These are phyloP conservation scores for Taenaris catops DNA, from an alignment of 2,888 invertebrate genomes.

Conservation along the genomic window DNA sequence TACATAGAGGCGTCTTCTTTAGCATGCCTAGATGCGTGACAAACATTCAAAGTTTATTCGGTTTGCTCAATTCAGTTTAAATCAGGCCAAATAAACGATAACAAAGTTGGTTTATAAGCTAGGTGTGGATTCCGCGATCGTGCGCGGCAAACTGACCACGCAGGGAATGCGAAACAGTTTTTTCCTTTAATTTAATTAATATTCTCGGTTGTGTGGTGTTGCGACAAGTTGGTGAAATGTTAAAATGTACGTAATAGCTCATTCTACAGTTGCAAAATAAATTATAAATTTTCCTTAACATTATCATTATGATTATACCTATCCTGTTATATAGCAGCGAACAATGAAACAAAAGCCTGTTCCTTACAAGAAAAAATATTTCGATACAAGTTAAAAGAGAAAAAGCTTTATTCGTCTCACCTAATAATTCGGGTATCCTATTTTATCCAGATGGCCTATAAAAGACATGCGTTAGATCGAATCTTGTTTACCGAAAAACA, in stretches of 20 bases:
- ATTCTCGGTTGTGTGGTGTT: constrained; percentile 29
- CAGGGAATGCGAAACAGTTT: constrained; percentile 32
- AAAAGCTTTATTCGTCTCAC: no score
- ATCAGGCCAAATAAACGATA: constrained; percentile 25
- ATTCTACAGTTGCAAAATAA: constrained; percentile 7
- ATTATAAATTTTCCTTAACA: no score
- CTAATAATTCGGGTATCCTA: neutral
- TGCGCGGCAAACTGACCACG: constrained; percentile 22
- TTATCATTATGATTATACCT: no score
- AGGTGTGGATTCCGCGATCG: constrained; percentile 30
- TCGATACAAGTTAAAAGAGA: neutral
- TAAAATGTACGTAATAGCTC: constrained; percentile 13
- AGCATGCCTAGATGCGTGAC: constrained; percentile 19
- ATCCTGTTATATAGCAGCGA: neutral
- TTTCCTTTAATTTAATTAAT: constrained; percentile 33
- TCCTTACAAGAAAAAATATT: neutral
- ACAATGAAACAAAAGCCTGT: neutral
- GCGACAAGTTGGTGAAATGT: constrained; percentile 30
- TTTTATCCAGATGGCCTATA: constrained; percentile 5
- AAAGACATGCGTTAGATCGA: constrained; percentile 12
- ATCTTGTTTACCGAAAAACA: constrained; percentile 11
- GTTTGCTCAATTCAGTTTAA: constrained; percentile 27
- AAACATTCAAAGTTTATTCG: constrained; percentile 13
- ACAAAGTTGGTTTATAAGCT: constrained; percentile 24
- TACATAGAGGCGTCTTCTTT: no score